A percentile compares a stretch with the other conserved stretches of the same genome.
phyloP scores from a whole-genome alignment of 2,113 vertebrate species.

The Brienomyrus longianalis region DNA sequence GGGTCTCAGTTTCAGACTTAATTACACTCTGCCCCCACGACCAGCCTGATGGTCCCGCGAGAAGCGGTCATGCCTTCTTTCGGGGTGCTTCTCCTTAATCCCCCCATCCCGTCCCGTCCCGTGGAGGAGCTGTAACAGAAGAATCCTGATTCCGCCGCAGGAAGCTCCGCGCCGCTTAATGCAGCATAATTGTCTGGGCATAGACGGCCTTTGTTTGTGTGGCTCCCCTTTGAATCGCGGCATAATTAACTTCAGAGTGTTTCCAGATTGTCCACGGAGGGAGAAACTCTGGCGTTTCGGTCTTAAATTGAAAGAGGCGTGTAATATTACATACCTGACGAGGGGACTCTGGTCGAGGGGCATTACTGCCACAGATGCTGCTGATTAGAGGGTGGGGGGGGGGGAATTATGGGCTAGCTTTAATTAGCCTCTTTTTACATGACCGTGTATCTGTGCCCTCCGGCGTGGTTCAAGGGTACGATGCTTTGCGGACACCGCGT shows the following conservation, averaged over 20 bases:
- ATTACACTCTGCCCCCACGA: slow-evolving; percentile 53
- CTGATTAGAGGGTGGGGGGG: background rate
- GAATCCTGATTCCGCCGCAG: slow-evolving; percentile 78
- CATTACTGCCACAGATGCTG: slow-evolving; percentile 26
- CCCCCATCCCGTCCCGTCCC: slow-evolving; percentile 68
- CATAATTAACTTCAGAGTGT: slow-evolving; percentile 99
- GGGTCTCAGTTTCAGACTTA: slow-evolving; percentile 92
- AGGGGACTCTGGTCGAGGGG: slow-evolving; percentile 82
- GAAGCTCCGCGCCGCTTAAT: slow-evolving; percentile 91
- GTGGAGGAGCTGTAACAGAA: slow-evolving; percentile 74
- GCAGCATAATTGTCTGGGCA: slow-evolving; percentile 96
- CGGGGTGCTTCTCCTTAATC: slow-evolving; percentile 94
- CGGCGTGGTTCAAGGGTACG: background rate
- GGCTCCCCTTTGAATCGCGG: slow-evolving; percentile 97
- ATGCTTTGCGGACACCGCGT: background rate
- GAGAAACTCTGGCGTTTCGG: slow-evolving; percentile 95
- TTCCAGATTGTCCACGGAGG: slow-evolving; percentile 98
- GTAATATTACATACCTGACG: slow-evolving; percentile 89
- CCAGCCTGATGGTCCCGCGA: slow-evolving; percentile 64
- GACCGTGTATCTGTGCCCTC: background rate
- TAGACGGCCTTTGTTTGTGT: slow-evolving; percentile 99
- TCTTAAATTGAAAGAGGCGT: slow-evolving; percentile 94
- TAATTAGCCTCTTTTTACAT: background rate
- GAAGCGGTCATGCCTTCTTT: slow-evolving; percentile 99
- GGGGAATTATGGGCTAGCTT: background rate